phyloP scores from a whole-genome alignment of 2,113 vertebrate genomes.

The Solea solea region DNA sequence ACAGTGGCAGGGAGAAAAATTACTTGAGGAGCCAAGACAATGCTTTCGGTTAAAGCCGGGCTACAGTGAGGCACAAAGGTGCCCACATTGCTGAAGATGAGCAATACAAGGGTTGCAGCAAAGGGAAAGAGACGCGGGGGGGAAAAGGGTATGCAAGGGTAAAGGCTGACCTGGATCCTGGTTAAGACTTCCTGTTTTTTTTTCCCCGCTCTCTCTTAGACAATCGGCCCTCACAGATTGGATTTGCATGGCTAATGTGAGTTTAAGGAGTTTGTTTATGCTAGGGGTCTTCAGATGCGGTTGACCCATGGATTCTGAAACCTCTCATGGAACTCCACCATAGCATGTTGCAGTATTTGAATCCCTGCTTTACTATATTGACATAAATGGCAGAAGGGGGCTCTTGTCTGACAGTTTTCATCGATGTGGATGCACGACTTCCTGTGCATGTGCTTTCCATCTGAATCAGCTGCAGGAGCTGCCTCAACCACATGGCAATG shows the following conservation, averaged over 20 bases:
- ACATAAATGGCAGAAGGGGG: neutral
- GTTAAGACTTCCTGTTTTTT: conserved; percentile 86
- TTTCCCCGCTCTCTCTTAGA: conserved; percentile 75
- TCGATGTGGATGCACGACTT: neutral
- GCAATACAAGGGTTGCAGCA: conserved; percentile 76
- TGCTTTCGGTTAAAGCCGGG: conserved; percentile 86
- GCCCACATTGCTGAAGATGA: conserved; percentile 75
- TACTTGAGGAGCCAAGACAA: conserved; percentile 87
- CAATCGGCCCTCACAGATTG: conserved; percentile 90
- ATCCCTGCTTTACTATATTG: conserved; percentile 8
- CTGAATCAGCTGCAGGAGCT: neutral
- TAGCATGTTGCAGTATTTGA: conserved; percentile 1
- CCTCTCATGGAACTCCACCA: neutral
- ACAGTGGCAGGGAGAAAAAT: conserved; percentile 92
- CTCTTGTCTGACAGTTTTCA: neutral
- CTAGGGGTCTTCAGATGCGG: conserved; percentile 85
- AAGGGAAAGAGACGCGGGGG: conserved; percentile 2
- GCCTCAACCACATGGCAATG: neutral
- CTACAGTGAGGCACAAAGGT: conserved; percentile 89
- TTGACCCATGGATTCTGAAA: conserved; percentile 81
- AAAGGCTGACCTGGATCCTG: conserved; percentile 47
- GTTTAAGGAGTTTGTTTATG: conserved; percentile 89
- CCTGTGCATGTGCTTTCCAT: neutral
- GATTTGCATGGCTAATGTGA: conserved; percentile 95
- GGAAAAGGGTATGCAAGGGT: conserved; percentile 35